phyloP scores from a whole-genome alignment of 2,113 vertebrate species.

The Myiagra hebetior region DNA sequence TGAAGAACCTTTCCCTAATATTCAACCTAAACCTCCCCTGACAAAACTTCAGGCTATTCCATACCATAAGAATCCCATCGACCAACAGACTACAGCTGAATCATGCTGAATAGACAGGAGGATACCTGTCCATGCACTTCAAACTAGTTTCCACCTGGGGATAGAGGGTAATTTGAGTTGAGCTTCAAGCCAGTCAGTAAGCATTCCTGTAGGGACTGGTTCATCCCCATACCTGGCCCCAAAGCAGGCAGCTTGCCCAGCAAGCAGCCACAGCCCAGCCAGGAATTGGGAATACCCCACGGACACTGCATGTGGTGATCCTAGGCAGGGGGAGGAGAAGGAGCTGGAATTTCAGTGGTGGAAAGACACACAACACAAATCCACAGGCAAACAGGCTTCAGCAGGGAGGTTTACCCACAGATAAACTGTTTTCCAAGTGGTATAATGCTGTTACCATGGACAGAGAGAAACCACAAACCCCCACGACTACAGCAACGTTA shows the following conservation, averaged over 20 bases:
- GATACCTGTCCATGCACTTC: too few species aligned
- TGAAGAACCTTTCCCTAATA: background rate
- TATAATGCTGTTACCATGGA: background rate
- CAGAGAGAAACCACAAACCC: background rate
- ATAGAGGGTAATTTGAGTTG: background rate
- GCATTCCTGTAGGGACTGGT: background rate
- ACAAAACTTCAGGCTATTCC: background rate
- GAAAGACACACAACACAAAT: background rate
- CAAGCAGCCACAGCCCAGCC: background rate
- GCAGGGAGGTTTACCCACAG: fast-evolving
- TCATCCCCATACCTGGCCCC: fast-evolving
- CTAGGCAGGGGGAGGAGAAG: background rate
- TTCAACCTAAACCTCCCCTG: background rate
- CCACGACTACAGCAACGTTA: background rate
- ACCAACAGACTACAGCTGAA: background rate
- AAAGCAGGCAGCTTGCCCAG: background rate
- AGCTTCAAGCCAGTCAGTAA: background rate
- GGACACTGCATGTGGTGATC: fast-evolving
- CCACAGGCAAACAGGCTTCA: background rate
- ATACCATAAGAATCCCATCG: background rate
- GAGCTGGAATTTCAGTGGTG: background rate
- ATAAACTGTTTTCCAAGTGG: background rate
- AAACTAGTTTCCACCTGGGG: background rate
- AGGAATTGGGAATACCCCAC: fast-evolving
- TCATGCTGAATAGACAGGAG: fast-evolving